These are phyloP conservation scores for Triops cancriformis DNA, from an alignment of 1,140 invertebrate genomes.

Conservation along the genomic window DNA sequence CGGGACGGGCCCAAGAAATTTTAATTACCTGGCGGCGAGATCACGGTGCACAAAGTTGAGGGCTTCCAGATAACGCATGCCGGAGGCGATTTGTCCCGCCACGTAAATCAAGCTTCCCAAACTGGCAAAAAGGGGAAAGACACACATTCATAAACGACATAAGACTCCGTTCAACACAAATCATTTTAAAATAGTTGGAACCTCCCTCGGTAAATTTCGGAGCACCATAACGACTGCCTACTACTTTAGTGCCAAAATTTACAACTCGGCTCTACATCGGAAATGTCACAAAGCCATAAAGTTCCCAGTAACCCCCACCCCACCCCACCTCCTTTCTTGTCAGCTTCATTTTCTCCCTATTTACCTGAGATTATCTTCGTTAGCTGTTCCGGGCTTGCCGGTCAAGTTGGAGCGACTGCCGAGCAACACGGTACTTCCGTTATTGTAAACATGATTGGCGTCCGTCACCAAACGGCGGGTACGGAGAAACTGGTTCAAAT, in stretches of 20 bases:
- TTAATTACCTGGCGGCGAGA: conserved; percentile 57
- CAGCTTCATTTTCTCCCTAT: background rate
- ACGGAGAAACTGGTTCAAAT: conserved; percentile 76
- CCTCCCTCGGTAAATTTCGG: background rate
- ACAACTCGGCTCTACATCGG: background rate
- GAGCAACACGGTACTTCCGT: conserved; percentile 6
- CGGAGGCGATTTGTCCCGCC: conserved; percentile 72
- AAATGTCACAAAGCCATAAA: background rate
- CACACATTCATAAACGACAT: conserved; percentile 6
- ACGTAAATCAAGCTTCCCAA: conserved; percentile 71
- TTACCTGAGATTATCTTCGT: conserved; percentile 5
- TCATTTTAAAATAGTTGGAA: background rate
- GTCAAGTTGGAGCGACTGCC: background rate
- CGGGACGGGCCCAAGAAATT: background rate
- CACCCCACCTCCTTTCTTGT: too few species aligned
- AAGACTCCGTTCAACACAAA: background rate
- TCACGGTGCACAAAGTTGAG: conserved; percentile 74
- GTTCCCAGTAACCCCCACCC: too few species aligned
- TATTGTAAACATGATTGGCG: conserved; percentile 22
- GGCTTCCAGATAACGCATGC: conserved; percentile 74
- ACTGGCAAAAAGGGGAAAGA: conserved; percentile 43
- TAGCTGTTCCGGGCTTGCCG: background rate
- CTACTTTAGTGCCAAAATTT: background rate
- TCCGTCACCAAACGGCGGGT: conserved; percentile 38
- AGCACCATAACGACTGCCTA: background rate